Base-by-base conservation (phyloP, 2,113 vertebrate genomes). In the Ornithorhynchus anatinus region DNA sequence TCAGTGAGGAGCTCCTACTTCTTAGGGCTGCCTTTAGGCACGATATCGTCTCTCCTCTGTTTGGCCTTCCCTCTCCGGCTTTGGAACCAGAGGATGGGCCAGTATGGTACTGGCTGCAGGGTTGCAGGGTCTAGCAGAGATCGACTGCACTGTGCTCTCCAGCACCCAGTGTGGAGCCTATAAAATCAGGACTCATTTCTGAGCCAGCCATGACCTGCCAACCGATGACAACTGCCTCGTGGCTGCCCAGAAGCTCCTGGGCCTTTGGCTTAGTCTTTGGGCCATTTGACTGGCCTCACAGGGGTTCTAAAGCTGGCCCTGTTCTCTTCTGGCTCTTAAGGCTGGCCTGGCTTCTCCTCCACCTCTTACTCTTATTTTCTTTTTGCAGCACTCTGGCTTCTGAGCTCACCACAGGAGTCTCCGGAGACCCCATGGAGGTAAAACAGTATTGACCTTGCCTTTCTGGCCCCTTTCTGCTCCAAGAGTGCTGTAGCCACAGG, bases 351-450 rank as follows among this genome's bases (percentile, higher is more conserved):
- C 59, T n/a, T n/a, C n/a, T n/a, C n/a, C n/a, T n/a, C n/a, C n/a
- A n/a, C 22, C 23, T 52, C 36, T 61, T 59, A 20, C 33, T 74
- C 33, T 20, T 29, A 5, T 68, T 59, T 50, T 2, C 1, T 69
- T 82, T 66, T 89, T 66, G 8, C 72, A 94, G 92, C 71, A 72
- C 77, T 73, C 78, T 88, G 0, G 23, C 80, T 72, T 77, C 75
- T 63, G 82, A 88, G 5, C 20, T 85, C 53, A 65, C 65, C 2
- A 89, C 75, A 77, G 90, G 84, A 67, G 22, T 74, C 51, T 62
- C 88, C 72, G 89, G 81, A 81, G 84, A 75, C 59, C 17, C 80
- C 3, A 71, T 64, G 39, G 84, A 92, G 93, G 93, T 94, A 91
- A 87, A 52, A n/a, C 29, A 66, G 32, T 64, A 15, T 37, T 80